phyloP scores from a whole-genome alignment of 1,140 invertebrate genomes.

The Mya arenaria region DNA sequence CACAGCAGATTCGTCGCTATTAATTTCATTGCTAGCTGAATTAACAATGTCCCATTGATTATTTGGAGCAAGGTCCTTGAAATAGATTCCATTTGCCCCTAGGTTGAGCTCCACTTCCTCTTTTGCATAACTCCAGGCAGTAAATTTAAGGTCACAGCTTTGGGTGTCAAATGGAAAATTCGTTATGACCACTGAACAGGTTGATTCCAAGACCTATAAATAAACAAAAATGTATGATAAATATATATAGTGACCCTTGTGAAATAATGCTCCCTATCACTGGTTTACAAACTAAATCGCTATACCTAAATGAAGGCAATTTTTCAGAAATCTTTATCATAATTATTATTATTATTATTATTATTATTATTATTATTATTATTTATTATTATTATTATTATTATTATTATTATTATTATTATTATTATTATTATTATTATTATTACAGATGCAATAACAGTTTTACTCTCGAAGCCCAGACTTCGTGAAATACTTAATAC shows the following conservation, averaged over 20 bases:
- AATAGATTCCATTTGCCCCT: conserved; percentile 21
- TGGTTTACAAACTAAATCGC: no score
- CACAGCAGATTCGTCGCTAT: conserved; percentile 26
- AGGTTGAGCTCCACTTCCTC: conserved; percentile 74
- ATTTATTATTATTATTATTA: neutral
- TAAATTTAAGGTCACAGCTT: conserved; percentile 83
- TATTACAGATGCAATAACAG: neutral
- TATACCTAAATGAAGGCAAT: neutral
- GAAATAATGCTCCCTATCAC: no score
- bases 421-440: neutral
- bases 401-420: neutral
- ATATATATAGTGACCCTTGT: no score
- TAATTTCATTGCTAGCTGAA: neutral
- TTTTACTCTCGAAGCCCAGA: neutral
- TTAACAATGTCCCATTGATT: conserved; percentile 34
- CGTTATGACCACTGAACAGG: conserved; percentile 94
- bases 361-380: neutral
- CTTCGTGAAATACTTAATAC: neutral
- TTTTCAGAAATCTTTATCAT: no score
- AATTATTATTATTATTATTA: neutral
- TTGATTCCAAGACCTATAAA: conserved; percentile 95
- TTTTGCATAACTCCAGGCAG: conserved; percentile 67
- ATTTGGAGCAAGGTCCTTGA: conserved; percentile 28
- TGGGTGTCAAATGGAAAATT: conserved; percentile 89
- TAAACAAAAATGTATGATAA: no score